Evolutionary conservation across 2,113 vertebrate species (phyloP).

Genomic region (Rousettus leschenaultii): DNA sequence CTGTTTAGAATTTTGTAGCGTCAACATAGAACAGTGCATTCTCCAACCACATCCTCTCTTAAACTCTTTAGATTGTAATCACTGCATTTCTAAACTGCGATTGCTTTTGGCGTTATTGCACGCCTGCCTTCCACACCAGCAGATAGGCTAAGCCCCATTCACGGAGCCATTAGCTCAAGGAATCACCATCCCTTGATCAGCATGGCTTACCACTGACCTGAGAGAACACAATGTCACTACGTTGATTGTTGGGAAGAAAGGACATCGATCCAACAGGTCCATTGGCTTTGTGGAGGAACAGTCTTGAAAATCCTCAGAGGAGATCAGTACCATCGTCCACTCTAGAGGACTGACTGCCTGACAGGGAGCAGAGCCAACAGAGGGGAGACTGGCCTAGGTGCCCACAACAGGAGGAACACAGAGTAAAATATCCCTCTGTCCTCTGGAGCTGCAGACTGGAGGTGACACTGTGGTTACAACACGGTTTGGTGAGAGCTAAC

Average conservation of each 20-base stretch:
- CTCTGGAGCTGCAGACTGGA: not conserved
- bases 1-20: not conserved
- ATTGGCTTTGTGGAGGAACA: not conserved
- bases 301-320: not conserved
- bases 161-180: too few relatives aligned
- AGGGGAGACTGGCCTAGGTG: too few relatives aligned
- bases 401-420: not conserved
- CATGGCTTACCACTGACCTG: not conserved
- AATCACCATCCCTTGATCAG: not conserved
- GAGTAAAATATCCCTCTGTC: not conserved
- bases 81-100: not conserved
- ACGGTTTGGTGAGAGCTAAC: not conserved
- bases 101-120: not conserved
- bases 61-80: not conserved
- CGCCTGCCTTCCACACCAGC: not conserved
- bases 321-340: too few relatives aligned
- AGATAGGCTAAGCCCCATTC: not conserved
- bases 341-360: not conserved
- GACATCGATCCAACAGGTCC: not conserved
- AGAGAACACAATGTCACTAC: not conserved
- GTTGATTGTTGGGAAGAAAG: not conserved
- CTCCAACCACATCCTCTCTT: not conserved
- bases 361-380: not conserved
- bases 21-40: not conserved
- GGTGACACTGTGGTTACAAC: not conserved